Conservation (phyloP, 2,113 vertebrate genomes). For the Scolopax mira region DNA sequence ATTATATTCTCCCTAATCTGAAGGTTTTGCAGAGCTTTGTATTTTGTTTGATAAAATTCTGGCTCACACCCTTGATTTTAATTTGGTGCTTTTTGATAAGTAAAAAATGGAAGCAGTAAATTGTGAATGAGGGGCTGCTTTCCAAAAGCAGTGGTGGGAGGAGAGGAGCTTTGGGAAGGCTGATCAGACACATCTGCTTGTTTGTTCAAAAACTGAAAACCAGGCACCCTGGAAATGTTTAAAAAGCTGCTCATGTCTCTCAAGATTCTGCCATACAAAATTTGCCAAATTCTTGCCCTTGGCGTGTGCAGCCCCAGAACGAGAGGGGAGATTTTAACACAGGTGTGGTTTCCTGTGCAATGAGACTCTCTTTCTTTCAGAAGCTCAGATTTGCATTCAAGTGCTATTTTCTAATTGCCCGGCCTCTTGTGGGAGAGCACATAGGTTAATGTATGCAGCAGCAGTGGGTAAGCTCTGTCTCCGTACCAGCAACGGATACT, state of each 20-base stretch:
- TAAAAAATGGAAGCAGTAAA: not conserved
- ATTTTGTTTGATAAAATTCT: not conserved
- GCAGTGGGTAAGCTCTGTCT: not conserved
- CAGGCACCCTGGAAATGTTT: not conserved
- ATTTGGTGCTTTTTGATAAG: not conserved
- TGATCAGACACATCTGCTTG: slow-evolving; percentile 9
- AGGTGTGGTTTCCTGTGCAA: not conserved
- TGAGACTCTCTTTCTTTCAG: not conserved
- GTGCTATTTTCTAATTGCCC: not conserved
- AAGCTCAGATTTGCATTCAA: not conserved
- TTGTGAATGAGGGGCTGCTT: not conserved
- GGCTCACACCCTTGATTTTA: not conserved
- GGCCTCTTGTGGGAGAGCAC: not conserved
- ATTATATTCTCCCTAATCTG: not conserved
- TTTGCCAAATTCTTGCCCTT: not conserved
- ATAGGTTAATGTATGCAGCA: not conserved
- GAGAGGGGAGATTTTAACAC: not conserved
- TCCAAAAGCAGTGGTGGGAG: not conserved
- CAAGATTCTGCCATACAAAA: not conserved
- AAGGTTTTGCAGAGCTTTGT: slow-evolving; percentile 7
- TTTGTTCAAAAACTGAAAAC: not conserved
- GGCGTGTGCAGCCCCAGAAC: not conserved
- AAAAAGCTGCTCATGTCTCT: not conserved
- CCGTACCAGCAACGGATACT: not conserved
- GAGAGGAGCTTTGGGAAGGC: not conserved